Conservation (phyloP, 2,113 vertebrate species). For the Cyphotilapia sp. region DNA sequence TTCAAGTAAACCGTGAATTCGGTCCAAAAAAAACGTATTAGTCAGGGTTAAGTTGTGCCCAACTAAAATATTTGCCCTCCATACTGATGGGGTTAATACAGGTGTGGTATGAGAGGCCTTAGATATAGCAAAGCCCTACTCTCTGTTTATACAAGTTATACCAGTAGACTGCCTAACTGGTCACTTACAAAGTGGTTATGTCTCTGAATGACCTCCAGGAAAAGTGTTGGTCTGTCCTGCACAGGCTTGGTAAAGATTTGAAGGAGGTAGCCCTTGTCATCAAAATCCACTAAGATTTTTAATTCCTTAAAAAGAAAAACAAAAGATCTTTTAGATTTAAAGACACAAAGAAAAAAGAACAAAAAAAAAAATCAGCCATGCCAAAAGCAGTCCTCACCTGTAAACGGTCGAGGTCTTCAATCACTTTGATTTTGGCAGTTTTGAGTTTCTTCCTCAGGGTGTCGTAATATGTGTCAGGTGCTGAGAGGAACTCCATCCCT, state of each 20-base stretch:
- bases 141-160: background rate
- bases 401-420: slow-evolving; percentile 73
- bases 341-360: background rate
- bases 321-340: background rate
- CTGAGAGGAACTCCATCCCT: slow-evolving; percentile 74
- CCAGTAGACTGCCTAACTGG: background rate
- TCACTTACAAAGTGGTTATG: slow-evolving; percentile 75
- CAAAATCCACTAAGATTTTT: slow-evolving; percentile 79
- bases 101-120: background rate
- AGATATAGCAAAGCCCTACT: background rate
- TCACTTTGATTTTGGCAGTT: slow-evolving; percentile 77
- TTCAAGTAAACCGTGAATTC: background rate
- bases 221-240: slow-evolving; percentile 79
- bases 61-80: background rate
- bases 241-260: slow-evolving; percentile 82
- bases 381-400: slow-evolving; percentile 56
- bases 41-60: background rate
- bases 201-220: slow-evolving; percentile 80
- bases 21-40: background rate
- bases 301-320: slow-evolving; percentile 58
- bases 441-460: slow-evolving; percentile 68
- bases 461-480: slow-evolving; percentile 74
- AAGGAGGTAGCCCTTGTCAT: slow-evolving; percentile 80
- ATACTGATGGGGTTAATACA: background rate
- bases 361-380: background rate